These are phyloP conservation scores for Arenicola marina DNA, from an alignment of 2,888 invertebrate genomes.

Conservation along the genomic window DNA sequence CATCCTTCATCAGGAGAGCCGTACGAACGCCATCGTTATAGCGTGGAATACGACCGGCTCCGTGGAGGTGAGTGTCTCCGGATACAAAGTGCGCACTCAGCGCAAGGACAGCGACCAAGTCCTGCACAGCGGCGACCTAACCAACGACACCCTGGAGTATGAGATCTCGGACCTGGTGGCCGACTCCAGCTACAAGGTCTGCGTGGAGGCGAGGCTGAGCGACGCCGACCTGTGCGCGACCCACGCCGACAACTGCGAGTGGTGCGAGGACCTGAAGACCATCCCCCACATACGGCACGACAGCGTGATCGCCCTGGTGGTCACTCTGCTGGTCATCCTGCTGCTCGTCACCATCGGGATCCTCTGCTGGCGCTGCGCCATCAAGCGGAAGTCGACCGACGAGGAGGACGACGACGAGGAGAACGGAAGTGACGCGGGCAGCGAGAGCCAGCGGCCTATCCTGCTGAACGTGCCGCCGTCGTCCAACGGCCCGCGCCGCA, in stretches of 20 bases:
- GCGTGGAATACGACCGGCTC: no score
- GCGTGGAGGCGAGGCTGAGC: neutral
- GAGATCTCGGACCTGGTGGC: conserved; percentile 9
- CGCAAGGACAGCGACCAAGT: no score
- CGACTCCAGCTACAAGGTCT: conserved; percentile 9
- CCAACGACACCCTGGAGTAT: neutral
- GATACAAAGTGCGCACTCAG: no score
- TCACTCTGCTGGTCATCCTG: conserved; percentile 9
- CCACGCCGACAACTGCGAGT: neutral
- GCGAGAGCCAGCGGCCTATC: neutral
- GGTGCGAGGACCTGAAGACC: conserved; percentile 9
- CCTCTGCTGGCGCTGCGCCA: conserved; percentile 11
- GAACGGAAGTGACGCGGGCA: neutral
- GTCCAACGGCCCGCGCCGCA: neutral
- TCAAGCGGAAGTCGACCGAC: neutral
- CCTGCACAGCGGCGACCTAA: neutral
- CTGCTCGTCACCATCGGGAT: conserved; percentile 10
- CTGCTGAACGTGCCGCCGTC: conserved; percentile 1
- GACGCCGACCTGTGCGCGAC: neutral
- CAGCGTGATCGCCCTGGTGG: conserved; percentile 14
- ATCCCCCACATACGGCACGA: conserved; percentile 16
- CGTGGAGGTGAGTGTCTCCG: no score
- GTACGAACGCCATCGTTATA: no score
- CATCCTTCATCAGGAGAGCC: no score
- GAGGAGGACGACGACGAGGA: conserved; percentile 14